Conservation (phyloP, 2,888 invertebrate genomes). For the Hoplodrina blanda region DNA sequence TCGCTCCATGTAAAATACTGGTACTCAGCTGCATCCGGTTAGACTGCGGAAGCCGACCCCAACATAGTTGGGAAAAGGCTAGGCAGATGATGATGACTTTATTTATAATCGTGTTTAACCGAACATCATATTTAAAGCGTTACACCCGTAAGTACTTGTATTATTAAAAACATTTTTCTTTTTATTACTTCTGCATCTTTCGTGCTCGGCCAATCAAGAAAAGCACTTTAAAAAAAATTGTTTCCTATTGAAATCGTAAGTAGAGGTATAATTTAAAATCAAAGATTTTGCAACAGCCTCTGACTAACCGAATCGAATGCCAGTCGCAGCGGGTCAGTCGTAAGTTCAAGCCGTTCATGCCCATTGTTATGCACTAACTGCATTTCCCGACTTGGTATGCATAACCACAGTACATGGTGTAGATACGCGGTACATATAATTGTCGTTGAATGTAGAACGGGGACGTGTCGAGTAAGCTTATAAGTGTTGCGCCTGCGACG, state of each 20-base stretch:
- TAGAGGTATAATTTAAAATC: background rate
- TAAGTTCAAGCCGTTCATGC: conserved; percentile 28
- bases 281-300: background rate
- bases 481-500: conserved; percentile 57
- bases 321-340: conserved; percentile 2
- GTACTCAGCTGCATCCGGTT: too few relatives aligned
- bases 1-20: too few relatives aligned
- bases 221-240: too few relatives aligned
- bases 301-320: background rate
- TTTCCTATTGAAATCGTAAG: background rate
- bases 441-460: conserved; percentile 66
- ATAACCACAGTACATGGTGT: conserved; percentile 21
- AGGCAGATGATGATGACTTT: too few relatives aligned
- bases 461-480: conserved; percentile 65
- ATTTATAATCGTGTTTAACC: conserved; percentile 13
- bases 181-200: background rate
- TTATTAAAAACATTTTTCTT: background rate
- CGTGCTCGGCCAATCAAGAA: background rate
- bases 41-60: too few relatives aligned
- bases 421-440: conserved; percentile 49
- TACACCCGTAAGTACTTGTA: background rate
- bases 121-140: background rate
- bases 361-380: conserved; percentile 56
- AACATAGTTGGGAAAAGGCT: too few relatives aligned
- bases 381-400: conserved; percentile 50